phyloP scores from a whole-genome alignment of 2,797 vertebrate genomes.

The Aulostomus chinensis region DNA sequence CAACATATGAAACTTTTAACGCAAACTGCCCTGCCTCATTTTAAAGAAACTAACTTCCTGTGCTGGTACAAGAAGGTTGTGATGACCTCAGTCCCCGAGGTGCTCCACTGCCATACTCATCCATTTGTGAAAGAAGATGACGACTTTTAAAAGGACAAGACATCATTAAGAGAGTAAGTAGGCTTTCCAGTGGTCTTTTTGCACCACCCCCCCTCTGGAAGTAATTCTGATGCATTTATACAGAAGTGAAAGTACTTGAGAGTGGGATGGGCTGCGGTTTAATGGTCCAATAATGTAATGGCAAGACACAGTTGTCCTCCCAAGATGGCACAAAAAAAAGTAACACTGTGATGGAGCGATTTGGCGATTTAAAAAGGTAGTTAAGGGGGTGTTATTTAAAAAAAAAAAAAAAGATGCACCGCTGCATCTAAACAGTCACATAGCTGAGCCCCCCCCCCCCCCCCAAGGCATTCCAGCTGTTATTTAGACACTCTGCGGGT shows the following conservation, averaged over 20 bases:
- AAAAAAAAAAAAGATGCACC: conserved; percentile 13
- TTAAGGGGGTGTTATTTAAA: conserved; percentile 52
- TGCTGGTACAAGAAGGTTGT: conserved; percentile 65
- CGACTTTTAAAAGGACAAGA: conserved; percentile 84
- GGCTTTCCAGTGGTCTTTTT: conserved; percentile 79
- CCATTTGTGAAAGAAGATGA: conserved; percentile 82
- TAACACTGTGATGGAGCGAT: conserved; percentile 54
- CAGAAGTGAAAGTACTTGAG: conserved; percentile 78
- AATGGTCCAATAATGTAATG: conserved; percentile 81
- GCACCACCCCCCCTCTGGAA: conserved; percentile 66
- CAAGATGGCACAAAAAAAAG: conserved; percentile 69
- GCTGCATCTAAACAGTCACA: conserved; percentile 3
- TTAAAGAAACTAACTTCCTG: conserved; percentile 72
- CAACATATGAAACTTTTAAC: conserved; percentile 64
- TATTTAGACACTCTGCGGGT: too few species aligned
- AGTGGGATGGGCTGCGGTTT: conserved; percentile 76
- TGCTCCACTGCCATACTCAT: conserved; percentile 68
- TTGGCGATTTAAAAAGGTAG: conserved; percentile 68
- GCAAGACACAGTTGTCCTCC: conserved; percentile 74
- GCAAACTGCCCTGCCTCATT: conserved; percentile 56
- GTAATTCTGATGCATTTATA: conserved; percentile 82
- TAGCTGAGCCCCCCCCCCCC: neutral
- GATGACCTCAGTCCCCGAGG: conserved; percentile 79
- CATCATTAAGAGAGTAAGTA: conserved; percentile 84
- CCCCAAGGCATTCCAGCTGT: neutral